These are phyloP conservation scores for Sorex araneus DNA, from an alignment of 2,113 vertebrate species.

Conservation along the genomic window DNA sequence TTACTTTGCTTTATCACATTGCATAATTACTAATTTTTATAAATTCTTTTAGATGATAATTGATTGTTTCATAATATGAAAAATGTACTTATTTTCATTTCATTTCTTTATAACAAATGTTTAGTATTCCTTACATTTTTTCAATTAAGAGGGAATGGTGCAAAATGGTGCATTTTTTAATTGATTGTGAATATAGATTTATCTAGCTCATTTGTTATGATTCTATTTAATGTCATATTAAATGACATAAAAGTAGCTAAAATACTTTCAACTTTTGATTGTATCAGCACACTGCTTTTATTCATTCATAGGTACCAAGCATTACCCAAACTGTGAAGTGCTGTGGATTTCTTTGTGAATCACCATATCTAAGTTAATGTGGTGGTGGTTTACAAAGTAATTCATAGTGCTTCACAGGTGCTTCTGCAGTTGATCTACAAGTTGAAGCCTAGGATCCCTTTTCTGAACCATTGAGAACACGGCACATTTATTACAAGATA, in stretches of 20 bases:
- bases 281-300: conserved; percentile 30
- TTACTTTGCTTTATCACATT: not conserved
- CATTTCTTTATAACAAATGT: conserved; percentile 33
- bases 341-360: conserved; percentile 86
- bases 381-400: conserved; percentile 85
- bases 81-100: conserved; percentile 1
- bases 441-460: conserved; percentile 61
- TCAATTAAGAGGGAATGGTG: not conserved
- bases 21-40: not conserved
- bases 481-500: conserved; percentile 47
- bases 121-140: conserved; percentile 10
- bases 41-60: conserved; percentile 41
- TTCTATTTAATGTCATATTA: conserved; percentile 42
- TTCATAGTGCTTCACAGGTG: conserved; percentile 82
- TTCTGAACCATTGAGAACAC: conserved; percentile 61
- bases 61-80: not conserved
- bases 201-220: not conserved
- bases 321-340: conserved; percentile 80
- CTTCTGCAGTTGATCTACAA: conserved; percentile 78
- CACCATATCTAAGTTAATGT: conserved; percentile 83
- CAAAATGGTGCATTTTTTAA: conserved; percentile 11
- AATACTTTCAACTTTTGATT: conserved; percentile 6
- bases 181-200: not conserved
- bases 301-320: conserved; percentile 74
- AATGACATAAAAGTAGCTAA: not conserved